Evolutionary conservation across 2,113 vertebrate genomes (phyloP).

Genomic region (rat (Rattus norvegicus)): DNA sequence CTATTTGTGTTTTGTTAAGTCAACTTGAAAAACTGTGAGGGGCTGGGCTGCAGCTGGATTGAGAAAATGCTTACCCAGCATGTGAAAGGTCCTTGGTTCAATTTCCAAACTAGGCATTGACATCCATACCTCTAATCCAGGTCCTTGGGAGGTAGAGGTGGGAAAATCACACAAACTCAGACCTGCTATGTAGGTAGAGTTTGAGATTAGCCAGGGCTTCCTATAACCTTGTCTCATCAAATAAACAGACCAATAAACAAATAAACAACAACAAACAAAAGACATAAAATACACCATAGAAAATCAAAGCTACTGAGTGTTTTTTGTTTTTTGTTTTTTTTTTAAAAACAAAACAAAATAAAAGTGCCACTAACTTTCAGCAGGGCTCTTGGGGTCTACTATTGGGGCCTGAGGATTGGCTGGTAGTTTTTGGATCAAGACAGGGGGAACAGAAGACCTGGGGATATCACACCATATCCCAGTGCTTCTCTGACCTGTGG

Average conservation of each 20-base stretch:
- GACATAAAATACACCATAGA: neutral
- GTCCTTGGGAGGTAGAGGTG: neutral
- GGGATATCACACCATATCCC: neutral
- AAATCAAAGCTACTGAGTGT: neutral
- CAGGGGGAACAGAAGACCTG: neutral
- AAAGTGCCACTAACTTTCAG: constrained; percentile 28
- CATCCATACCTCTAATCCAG: neutral
- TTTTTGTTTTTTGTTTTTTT: too few relatives aligned
- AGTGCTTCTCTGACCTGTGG: neutral
- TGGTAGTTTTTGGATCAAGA: neutral
- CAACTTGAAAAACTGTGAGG: constrained; percentile 37
- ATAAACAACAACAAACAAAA: neutral
- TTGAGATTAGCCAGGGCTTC: neutral
- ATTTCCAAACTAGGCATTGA: neutral
- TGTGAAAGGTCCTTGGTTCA: neutral
- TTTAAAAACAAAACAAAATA: neutral
- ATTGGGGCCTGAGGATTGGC: neutral
- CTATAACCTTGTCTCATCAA: neutral
- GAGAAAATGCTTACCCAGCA: neutral
- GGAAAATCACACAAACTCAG: neutral
- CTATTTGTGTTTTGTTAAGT: constrained; percentile 1
- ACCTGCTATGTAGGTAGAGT: neutral
- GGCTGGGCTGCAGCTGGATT: too few relatives aligned
- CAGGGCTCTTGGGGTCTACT: constrained; percentile 7
- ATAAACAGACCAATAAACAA: neutral